A percentile compares a stretch with the other conserved stretches of the same genome.
phyloP scores from a whole-genome alignment of 2,888 invertebrate genomes.

The Hyppa rectilinea region DNA sequence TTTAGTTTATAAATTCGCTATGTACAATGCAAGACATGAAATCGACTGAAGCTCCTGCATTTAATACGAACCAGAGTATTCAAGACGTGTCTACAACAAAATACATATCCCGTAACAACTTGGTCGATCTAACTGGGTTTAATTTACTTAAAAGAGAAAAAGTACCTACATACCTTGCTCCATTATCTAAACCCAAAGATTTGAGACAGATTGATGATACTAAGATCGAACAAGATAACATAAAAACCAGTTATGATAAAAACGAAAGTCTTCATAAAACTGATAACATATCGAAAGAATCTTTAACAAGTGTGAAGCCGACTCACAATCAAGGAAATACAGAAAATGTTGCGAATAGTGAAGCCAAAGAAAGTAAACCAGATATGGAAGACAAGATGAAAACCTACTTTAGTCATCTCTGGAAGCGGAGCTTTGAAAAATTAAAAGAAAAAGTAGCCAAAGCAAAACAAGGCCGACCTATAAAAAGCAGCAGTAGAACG shows the following conservation, averaged over 20 bases:
- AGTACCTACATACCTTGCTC: too few species aligned
- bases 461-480: neutral
- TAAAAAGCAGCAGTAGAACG: slow-evolving; percentile 6
- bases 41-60: slow-evolving; percentile 1
- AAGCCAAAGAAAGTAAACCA: neutral
- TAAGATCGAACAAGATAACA: slow-evolving; percentile 2
- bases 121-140: slow-evolving; percentile 48
- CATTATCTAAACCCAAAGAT: slow-evolving; percentile 9
- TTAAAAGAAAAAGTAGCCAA: neutral
- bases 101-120: slow-evolving; percentile 36
- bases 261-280: neutral
- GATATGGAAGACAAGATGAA: slow-evolving; percentile 4
- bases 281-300: neutral
- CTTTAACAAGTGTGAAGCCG: neutral
- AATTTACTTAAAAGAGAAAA: slow-evolving; percentile 33
- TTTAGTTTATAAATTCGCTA: slow-evolving; percentile 10
- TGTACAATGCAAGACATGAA: neutral
- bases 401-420: slow-evolving; percentile 9
- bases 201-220: neutral
- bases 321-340: neutral
- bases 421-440: neutral
- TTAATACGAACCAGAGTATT: slow-evolving; percentile 12
- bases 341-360: neutral
- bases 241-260: neutral
- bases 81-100: slow-evolving; percentile 4